Evolutionary conservation across 2,113 vertebrate species (phyloP).

Genomic region (Dicrurus megarhynchus): DNA sequence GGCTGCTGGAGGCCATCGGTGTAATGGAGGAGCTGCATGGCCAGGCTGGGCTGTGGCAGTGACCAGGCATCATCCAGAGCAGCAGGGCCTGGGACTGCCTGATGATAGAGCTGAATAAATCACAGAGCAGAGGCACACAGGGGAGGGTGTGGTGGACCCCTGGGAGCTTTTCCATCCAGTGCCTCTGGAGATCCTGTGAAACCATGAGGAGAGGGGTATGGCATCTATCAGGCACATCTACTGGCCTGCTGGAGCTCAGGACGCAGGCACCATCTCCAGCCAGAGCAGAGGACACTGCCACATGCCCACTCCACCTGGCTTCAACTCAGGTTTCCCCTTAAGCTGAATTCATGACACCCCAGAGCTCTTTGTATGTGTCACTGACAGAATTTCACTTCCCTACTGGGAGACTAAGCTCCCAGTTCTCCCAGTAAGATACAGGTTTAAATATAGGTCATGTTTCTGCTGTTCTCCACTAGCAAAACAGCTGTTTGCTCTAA

Average conservation of each 20-base stretch:
- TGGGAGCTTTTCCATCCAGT: background rate
- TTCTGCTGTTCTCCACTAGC: background rate
- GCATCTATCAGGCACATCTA: background rate
- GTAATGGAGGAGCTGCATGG: fast-evolving
- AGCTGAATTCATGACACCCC: background rate
- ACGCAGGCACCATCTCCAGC: background rate
- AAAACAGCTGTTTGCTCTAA: conserved; percentile 30
- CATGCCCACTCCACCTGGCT: background rate
- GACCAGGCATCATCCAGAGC: background rate
- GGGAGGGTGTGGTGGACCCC: background rate
- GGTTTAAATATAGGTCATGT: background rate
- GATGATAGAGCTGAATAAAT: background rate
- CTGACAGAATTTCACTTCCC: background rate
- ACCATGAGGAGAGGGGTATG: background rate
- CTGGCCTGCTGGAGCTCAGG: background rate
- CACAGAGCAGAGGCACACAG: background rate
- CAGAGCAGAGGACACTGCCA: background rate
- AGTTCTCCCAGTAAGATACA: background rate
- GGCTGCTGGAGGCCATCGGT: fast-evolving
- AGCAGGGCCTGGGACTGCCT: background rate
- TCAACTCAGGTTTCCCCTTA: background rate
- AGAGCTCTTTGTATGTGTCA: background rate
- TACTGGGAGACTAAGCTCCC: background rate
- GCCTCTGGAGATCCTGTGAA: background rate
- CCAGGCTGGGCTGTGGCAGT: background rate